These are phyloP conservation scores for Troides oblongomaculatus DNA, from an alignment of 2,888 invertebrate species.

Conservation along the genomic window DNA sequence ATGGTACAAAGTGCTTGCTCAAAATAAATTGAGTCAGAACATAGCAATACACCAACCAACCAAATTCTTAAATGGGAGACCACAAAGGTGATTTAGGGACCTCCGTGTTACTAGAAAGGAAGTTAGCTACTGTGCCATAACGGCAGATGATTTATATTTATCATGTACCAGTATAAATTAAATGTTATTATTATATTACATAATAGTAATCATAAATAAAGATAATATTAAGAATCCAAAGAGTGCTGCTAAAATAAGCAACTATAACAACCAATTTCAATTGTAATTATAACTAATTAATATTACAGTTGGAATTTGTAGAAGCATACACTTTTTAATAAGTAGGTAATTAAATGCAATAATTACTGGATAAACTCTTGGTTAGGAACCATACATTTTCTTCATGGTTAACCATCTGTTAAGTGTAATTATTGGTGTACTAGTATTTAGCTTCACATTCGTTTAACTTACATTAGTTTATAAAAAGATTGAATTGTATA, in stretches of 20 bases:
- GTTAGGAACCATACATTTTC: conserved; percentile 36
- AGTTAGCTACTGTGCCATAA: background rate
- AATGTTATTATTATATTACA: background rate
- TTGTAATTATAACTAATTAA: conserved; percentile 20
- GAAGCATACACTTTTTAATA: conserved; percentile 1
- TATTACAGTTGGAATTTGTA: conserved; percentile 13
- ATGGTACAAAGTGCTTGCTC: no score
- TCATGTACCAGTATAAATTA: background rate
- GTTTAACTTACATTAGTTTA: background rate
- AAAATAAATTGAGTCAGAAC: no score
- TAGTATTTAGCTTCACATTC: background rate
- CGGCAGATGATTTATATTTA: background rate
- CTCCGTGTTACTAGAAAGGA: no score
- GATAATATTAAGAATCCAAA: conserved; percentile 10
- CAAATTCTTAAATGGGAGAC: no score
- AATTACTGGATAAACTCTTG: conserved; percentile 17
- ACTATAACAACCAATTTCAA: conserved; percentile 15
- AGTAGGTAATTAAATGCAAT: conserved; percentile 14
- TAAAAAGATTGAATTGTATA: no score
- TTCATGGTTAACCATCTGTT: conserved; percentile 48
- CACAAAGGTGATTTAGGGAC: no score
- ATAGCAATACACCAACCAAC: no score
- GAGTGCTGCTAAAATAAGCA: background rate
- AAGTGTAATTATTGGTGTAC: conserved; percentile 32
- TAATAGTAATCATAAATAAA: background rate